Evolutionary conservation across 2,113 vertebrate genomes (phyloP), one percentile per base, ranked within the genome.

Genomic region (Castor canadensis): DNA sequence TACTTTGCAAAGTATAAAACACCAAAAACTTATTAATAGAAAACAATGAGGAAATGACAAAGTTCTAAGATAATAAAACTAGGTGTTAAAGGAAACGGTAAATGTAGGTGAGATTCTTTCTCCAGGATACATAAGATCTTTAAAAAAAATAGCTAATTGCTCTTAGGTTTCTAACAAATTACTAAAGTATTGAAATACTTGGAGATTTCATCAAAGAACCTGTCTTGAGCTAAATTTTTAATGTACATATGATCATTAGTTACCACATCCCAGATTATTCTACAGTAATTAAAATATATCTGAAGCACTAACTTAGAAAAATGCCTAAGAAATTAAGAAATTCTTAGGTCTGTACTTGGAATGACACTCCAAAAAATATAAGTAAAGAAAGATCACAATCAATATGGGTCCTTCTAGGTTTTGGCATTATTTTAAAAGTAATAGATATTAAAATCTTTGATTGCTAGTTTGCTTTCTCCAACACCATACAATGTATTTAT

Each of bases 291-390:
- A 94, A 95, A 86, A 71, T 83, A n/a, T 75, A 86, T 92, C 81
- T 67, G 32, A 93, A 93, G 19, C 15, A 60, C 4, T 86, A 91
- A 85, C 10, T 28, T 79, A 16, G 40, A 66, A 88, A 80, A 82
- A 9, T 66, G 5, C 6, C 1, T 79, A 94, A 69, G 20, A 76
- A 47, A 43, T 95, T 93, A 43, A 92, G 38, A 93, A 52, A 71
- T 82, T 54, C 43, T 84, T 84, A 71, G 43, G 95, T 67, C 19
- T 60, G 26, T 35, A 49, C 35, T 92, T 93, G 35, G 71, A 92
- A n/a, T 89, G 83, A 45, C 35, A 95, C 52, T 80, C n/a, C 88
- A 86, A n/a, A 77, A 88, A 83, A 66, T 85, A 52, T 94, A 95
- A 43, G 8, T 82, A 38, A 87, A 90, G 81, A 69, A 89, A 87